A percentile compares a stretch with the other conserved stretches of the same genome.
These are phyloP conservation scores for Pyrrhosoma nymphula DNA, from an alignment of 2,888 invertebrate species.

Conservation along the genomic window DNA sequence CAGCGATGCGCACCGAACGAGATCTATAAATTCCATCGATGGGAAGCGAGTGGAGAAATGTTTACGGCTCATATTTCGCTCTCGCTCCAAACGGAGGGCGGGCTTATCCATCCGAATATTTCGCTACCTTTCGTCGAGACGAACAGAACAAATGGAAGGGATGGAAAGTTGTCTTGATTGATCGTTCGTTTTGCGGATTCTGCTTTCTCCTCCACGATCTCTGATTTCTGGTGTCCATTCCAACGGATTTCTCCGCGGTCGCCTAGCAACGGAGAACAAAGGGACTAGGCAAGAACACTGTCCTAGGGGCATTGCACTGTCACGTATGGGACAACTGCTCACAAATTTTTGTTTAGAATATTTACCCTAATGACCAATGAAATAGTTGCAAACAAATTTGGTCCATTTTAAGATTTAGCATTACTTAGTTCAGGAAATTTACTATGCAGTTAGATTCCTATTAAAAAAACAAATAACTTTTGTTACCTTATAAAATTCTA, in stretches of 20 bases:
- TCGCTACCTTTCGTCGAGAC: neutral
- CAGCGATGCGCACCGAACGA: neutral
- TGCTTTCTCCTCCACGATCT: neutral
- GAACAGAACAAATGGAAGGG: conserved; percentile 14
- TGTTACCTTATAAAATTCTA: too few species aligned
- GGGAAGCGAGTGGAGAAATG: neutral
- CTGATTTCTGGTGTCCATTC: neutral
- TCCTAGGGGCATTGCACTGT: too few species aligned
- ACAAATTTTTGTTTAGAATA: too few species aligned
- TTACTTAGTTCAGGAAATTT: too few species aligned
- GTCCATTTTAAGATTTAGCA: too few species aligned
- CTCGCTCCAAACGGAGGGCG: neutral
- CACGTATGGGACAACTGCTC: too few species aligned
- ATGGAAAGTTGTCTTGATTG: neutral
- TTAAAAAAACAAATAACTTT: too few species aligned
- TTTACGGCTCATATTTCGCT: neutral
- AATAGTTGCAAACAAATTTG: too few species aligned
- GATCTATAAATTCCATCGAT: neutral
- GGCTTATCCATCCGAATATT: neutral
- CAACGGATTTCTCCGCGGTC: neutral
- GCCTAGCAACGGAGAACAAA: neutral
- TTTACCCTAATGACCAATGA: too few species aligned
- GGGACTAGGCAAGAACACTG: neutral
- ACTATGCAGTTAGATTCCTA: too few species aligned
- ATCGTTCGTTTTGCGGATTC: neutral